Percentiles rank a stretch among this genome's conserved stretches.
Evolutionary conservation across 2,888 invertebrate species (phyloP).

Genomic region (Antheraea assamensis): DNA sequence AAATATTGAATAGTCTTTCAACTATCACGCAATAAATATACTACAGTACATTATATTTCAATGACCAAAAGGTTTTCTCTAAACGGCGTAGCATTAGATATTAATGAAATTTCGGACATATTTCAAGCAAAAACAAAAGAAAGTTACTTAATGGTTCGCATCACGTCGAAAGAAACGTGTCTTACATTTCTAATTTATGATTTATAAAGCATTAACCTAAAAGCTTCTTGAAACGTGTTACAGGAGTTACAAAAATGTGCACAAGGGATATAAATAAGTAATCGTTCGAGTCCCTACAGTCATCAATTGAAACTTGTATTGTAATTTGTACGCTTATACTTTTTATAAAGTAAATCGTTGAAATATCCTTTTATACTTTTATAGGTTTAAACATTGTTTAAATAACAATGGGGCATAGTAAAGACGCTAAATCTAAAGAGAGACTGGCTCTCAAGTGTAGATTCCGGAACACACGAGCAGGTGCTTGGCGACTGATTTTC

Average conservation of each 20-base stretch:
- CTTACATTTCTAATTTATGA: constrained; percentile 65
- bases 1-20: not conserved
- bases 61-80: constrained; percentile 24
- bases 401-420: too few species aligned
- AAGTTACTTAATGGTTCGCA: constrained; percentile 40
- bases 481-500: too few species aligned
- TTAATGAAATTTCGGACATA: constrained; percentile 41
- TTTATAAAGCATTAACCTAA: constrained; percentile 69
- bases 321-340: not conserved
- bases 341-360: not conserved
- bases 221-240: constrained; percentile 54
- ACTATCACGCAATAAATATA: not conserved
- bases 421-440: too few species aligned
- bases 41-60: not conserved
- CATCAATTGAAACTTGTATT: not conserved
- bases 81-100: constrained; percentile 38
- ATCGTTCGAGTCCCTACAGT: constrained; percentile 24
- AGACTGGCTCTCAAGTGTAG: too few species aligned
- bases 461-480: too few species aligned
- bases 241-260: constrained; percentile 51
- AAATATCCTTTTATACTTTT: too few species aligned
- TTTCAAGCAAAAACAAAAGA: constrained; percentile 40
- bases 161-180: constrained; percentile 55
- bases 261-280: constrained; percentile 45
- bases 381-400: too few species aligned